phyloP scores from a whole-genome alignment of 2,888 invertebrate genomes.

The Exephanes ischioxanthus region DNA sequence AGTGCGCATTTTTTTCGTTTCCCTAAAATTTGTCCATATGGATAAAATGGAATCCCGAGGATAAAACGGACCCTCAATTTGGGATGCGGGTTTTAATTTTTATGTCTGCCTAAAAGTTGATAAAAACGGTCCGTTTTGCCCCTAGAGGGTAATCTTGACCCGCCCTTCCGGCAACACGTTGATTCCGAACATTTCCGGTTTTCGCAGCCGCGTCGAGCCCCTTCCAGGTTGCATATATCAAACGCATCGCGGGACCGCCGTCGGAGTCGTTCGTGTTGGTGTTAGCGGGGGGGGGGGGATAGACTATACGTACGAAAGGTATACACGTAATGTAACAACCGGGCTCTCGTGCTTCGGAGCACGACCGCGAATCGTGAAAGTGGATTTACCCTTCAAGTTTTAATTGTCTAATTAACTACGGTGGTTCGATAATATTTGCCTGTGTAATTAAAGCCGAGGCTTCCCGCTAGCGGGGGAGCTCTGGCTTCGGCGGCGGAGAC shows the following conservation, averaged over 20 bases:
- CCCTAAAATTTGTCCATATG: too few species aligned
- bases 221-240: not conserved
- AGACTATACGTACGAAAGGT: not conserved
- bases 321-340: constrained; percentile 26
- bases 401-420: constrained; percentile 81
- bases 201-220: not conserved
- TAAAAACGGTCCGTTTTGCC: too few species aligned
- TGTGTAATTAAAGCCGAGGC: constrained; percentile 77
- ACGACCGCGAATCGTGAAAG: constrained; percentile 67
- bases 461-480: not conserved
- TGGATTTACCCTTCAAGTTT: constrained; percentile 79
- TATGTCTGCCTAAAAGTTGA: too few species aligned
- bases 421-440: constrained; percentile 80
- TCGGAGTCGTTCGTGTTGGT: not conserved
- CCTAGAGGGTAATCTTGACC: too few species aligned
- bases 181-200: not conserved
- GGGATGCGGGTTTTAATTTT: too few species aligned
- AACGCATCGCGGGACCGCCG: not conserved
- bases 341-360: constrained; percentile 33
- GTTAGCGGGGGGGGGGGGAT: constrained; percentile 1
- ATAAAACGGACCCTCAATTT: too few species aligned
- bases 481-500: constrained; percentile 1
- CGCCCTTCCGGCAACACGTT: not conserved
- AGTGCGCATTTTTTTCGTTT: not conserved
- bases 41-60: too few species aligned